Evolutionary conservation across 2,797 vertebrate genomes (phyloP).

Genomic region (Bradypus variegatus): DNA sequence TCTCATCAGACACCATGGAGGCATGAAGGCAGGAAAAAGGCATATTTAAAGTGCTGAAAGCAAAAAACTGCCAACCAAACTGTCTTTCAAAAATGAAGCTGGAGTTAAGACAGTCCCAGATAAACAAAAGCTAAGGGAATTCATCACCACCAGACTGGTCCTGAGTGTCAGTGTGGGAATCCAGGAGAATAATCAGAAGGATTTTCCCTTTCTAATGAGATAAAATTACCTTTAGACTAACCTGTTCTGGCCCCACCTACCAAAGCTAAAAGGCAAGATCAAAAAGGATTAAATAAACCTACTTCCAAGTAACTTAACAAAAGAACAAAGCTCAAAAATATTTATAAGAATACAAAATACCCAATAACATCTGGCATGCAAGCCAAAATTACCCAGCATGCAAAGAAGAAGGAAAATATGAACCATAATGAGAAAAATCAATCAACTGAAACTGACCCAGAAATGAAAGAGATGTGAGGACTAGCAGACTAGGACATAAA

Average conservation of each 20-base stretch:
- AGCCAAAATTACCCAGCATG: not conserved
- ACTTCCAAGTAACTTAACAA: not conserved
- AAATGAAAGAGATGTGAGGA: not conserved
- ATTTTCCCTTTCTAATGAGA: not conserved
- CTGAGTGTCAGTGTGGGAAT: not conserved
- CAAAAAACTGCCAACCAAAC: no score
- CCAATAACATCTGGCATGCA: not conserved
- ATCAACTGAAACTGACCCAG: not conserved
- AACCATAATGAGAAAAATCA: not conserved
- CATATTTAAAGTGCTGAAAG: no score
- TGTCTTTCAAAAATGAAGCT: no score
- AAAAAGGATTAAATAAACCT: not conserved
- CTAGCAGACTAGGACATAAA: not conserved
- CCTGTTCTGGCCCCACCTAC: not conserved
- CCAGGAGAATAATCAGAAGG: not conserved
- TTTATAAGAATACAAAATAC: not conserved
- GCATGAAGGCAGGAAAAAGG: no score
- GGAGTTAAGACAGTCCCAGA: no score
- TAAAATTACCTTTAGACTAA: not conserved
- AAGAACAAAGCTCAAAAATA: conserved; percentile 7
- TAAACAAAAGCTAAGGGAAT: no score
- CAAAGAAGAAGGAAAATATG: not conserved
- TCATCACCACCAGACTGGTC: no score
- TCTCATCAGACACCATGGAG: no score
- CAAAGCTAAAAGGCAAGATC: not conserved